Percentiles rank a stretch among this genome's conserved stretches.
phyloP scores from a whole-genome alignment of 2,113 vertebrate genomes.

The Gallinago jamesoni region DNA sequence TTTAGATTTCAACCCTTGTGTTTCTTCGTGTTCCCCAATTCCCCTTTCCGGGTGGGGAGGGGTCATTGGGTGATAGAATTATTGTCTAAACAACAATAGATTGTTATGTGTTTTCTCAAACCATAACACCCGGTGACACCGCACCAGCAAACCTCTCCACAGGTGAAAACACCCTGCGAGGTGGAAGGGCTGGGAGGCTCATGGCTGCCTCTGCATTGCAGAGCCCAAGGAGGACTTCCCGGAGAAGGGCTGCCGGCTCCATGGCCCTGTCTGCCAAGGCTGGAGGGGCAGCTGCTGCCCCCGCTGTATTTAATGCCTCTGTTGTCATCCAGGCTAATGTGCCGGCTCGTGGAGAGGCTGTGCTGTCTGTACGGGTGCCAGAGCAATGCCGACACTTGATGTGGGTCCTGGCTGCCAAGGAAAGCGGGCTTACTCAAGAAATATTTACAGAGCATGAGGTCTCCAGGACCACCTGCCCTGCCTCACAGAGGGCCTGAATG shows the following conservation, averaged over 20 bases:
- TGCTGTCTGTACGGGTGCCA: not conserved
- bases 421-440: accelerated
- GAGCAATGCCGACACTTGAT: not conserved
- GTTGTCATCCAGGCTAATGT: not conserved
- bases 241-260: accelerated
- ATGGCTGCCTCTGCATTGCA: accelerated
- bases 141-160: accelerated
- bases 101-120: too few species aligned
- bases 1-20: too few species aligned
- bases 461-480: not conserved
- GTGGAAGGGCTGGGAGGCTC: not conserved
- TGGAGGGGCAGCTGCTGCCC: not conserved
- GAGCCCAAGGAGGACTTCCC: not conserved
- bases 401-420: not conserved
- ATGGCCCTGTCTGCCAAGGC: accelerated
- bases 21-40: too few species aligned
- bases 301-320: not conserved
- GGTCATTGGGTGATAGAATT: too few species aligned
- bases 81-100: too few species aligned
- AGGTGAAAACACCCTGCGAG: accelerated
- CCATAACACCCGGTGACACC: not conserved
- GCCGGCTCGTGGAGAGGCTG: not conserved
- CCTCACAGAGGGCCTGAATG: not conserved
- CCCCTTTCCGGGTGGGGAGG: too few species aligned
- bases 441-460: not conserved